Conservation (phyloP, 2,888 invertebrate genomes). For the Lumbricus terrestris region DNA sequence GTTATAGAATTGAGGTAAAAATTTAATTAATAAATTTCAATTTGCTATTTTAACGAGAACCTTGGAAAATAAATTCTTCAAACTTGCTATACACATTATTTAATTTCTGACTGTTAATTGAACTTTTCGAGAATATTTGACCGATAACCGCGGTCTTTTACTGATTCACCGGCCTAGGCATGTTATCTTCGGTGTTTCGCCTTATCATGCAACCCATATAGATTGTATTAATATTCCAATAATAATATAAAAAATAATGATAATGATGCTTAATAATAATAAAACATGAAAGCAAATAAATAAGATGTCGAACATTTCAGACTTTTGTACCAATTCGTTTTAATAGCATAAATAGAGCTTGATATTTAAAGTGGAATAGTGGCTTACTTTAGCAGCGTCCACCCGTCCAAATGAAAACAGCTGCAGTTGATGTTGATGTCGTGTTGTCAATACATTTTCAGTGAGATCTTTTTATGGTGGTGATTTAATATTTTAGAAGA, state of each 20-base stretch:
- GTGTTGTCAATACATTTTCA: neutral
- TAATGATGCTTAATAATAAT: neutral
- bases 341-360: neutral
- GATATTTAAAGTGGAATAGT: neutral
- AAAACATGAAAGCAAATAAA: neutral
- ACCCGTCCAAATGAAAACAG: neutral
- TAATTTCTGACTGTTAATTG: neutral
- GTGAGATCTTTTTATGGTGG: neutral
- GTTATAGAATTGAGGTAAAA: slow-evolving; percentile 3
- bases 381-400: neutral
- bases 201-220: neutral
- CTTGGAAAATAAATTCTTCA: neutral
- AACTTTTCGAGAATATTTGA: neutral
- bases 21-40: neutral
- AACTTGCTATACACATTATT: neutral
- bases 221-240: neutral
- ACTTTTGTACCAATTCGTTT: neutral
- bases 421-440: neutral
- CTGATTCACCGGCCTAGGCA: neutral
- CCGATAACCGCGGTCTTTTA: neutral
- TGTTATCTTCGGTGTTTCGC: neutral
- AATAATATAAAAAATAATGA: neutral
- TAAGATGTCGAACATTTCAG: neutral
- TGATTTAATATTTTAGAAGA: neutral
- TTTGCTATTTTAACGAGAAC: neutral